Evolutionary conservation across 2,888 invertebrate species (phyloP).

Genomic region (Alloscopus bannaensis): DNA sequence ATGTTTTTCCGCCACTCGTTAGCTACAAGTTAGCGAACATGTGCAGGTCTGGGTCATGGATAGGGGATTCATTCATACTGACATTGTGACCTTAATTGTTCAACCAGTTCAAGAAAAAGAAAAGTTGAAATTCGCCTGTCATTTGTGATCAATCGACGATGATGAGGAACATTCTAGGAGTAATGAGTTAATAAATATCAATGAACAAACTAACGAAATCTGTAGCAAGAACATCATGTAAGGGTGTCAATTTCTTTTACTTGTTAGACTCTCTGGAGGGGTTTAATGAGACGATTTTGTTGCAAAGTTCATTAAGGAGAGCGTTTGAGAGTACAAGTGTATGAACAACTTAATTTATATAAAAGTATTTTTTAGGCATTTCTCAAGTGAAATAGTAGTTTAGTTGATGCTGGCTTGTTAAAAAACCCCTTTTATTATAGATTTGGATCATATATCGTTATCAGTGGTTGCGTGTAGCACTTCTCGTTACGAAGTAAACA

Average conservation of each 20-base stretch:
- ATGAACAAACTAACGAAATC: constrained; percentile 9
- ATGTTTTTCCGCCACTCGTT: not conserved
- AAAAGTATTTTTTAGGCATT: too few species aligned
- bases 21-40: too few species aligned
- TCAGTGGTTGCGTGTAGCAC: too few species aligned
- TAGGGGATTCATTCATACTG: constrained; percentile 2
- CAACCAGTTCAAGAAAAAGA: constrained; percentile 42
- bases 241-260: not conserved
- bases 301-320: too few species aligned
- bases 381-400: too few species aligned
- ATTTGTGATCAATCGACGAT: constrained; percentile 8
- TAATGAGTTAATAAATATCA: constrained; percentile 18
- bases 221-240: constrained; percentile 4
- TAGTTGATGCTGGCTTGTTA: too few species aligned
- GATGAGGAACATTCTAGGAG: constrained; percentile 16
- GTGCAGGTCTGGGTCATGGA: constrained; percentile 51
- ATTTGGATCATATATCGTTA: too few species aligned
- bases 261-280: not conserved
- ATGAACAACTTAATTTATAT: too few species aligned
- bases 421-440: too few species aligned
- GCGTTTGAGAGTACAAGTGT: too few species aligned
- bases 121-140: constrained; percentile 11
- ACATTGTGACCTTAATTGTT: constrained; percentile 37
- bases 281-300: constrained; percentile 2
- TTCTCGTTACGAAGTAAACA: too few species aligned